Conservation (phyloP, 2,888 invertebrate genomes). For the Philaethria dido region DNA sequence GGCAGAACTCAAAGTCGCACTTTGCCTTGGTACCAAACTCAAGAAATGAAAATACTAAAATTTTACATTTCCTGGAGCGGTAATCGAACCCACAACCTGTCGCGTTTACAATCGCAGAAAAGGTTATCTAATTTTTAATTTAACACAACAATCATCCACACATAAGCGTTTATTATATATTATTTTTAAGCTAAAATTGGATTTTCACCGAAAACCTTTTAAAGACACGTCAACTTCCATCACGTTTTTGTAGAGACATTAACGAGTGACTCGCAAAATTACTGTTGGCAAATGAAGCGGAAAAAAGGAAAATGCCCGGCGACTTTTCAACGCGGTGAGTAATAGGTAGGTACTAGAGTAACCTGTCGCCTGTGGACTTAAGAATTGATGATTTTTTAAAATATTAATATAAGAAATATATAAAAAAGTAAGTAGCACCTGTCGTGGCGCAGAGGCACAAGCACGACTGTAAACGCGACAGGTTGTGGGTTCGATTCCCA, state of each 20-base stretch:
- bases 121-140: no score
- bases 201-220: slow-evolving; percentile 22
- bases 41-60: no score
- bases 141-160: neutral
- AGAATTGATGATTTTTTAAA: neutral
- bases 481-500: no score
- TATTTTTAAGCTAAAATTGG: slow-evolving; percentile 16
- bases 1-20: no score
- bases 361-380: slow-evolving; percentile 10
- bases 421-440: no score
- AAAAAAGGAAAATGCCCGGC: slow-evolving; percentile 26
- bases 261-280: slow-evolving; percentile 33
- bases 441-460: no score
- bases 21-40: no score
- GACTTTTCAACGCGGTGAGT: slow-evolving; percentile 15
- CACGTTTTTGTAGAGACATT: slow-evolving; percentile 33
- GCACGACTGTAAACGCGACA: no score
- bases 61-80: no score
- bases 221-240: slow-evolving; percentile 29
- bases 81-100: no score
- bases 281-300: slow-evolving; percentile 29
- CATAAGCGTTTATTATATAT: slow-evolving; percentile 8
- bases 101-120: no score
- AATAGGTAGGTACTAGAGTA: no score
- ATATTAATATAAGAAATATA: neutral